Evolutionary conservation across 2,113 vertebrate species (phyloP), one percentile per base, ranked within the genome.

Genomic region (Chiloscyllium plagiosum): DNA sequence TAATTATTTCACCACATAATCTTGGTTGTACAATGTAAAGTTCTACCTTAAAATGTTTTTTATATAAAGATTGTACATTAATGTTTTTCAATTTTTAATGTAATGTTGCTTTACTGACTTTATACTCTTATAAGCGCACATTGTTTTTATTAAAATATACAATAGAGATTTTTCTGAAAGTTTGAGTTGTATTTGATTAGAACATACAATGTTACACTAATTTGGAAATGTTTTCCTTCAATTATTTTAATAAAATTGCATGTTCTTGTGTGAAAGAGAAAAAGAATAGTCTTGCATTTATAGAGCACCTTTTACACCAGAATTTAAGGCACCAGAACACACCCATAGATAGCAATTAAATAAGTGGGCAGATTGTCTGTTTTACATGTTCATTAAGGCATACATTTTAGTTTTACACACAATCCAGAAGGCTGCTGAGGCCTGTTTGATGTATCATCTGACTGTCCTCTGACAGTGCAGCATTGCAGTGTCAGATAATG

Each of bases 91-190:
- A 15, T 52, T 72, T 95, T 3, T 24, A 76, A 72, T 76, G 26
- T 95, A 72, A 95, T 72, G 8, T 56, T 50, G 93, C 94, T 72
- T 95, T 95, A 42, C 92, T 94, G 94, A 29, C 68, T 72, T 76
- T 95, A 69, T 72, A 95, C 4, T 10, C 69, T 33, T 70, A 72
- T 13, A 52, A 72, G 26, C 26, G 2, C 26, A 72, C 42, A 29
- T 72, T 70, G 20, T 68, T 95, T 72, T 72, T 95, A 95, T 72
- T 72, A 70, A 70, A 95, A 50, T 70, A 33, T 10, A 95, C 72
- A 95, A 95, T 52, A 12, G 47, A 47, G 29, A 26, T 94, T 69
- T 95, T 66, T 68, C 89, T 76, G 68, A 95, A 52, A 12, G 26
- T 72, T 72, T 72, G 47, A 94, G 69, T 7, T 47, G 68, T 94